Base-by-base conservation (phyloP, 2,797 vertebrate species). In the Holocentrus rufus region DNA sequence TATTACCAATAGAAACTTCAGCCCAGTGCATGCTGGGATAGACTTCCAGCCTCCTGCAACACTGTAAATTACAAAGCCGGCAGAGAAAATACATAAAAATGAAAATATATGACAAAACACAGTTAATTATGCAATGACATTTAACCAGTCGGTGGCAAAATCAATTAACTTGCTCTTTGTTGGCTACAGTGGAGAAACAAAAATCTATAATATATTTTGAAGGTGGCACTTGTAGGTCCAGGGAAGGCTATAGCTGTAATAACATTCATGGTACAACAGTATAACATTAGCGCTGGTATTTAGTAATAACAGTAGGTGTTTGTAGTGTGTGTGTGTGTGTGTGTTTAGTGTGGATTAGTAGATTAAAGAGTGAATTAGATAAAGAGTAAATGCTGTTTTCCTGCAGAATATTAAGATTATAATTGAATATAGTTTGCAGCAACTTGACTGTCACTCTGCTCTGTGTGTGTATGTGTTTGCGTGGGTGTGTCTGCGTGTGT, bases 381-480 rank as follows among this genome's bases (percentile, higher is more conserved):
- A 20, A 22, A 20, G 5, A 53, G 8, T 54, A 11, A 15, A 9
- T 14, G 23, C 13, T 15, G 6, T 30, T 55, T 55, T 30, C 23
- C 11, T 25, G 1, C 5, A 17, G 50, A 25, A 3, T 7, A 30
- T 57, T 57, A 7, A 15, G 8, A n/a, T n/a, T n/a, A n/a, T n/a
- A n/a, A n/a, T n/a, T n/a, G n/a, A n/a, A 20, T 4, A 20, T 50
- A 20, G 9, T 50, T 9, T 50, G 10, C 13, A 18, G 18, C 54
- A 18, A 15, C 5, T 6, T 56, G 54, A 31, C 31, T 23, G 52
- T 60, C 3, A 46, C 58, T 39, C 56, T 60, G 15, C 17, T 52
- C 25, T 47, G 59, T 23, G 20, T 23, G 65, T 84, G 49, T 82
- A 81, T 39, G 0, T 82, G 84, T 77, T 47, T 78, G n/a, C 23